These are phyloP conservation scores for Neoaliturus tenellus DNA, from an alignment of 2,888 invertebrate species.

Conservation along the genomic window DNA sequence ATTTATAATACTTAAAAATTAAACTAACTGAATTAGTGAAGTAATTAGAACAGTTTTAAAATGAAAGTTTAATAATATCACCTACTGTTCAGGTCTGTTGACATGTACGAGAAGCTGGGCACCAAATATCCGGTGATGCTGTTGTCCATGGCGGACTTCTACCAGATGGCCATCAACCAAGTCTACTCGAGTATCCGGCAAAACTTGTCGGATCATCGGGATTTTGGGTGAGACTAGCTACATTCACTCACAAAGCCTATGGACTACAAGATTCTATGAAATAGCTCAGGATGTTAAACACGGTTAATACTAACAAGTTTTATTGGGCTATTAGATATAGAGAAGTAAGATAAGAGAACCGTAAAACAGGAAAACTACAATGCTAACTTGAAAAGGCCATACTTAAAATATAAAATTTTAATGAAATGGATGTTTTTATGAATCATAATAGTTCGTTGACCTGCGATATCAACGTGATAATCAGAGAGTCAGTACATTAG, in stretches of 20 bases:
- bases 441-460: too few species aligned
- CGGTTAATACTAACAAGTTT: too few species aligned
- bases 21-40: too few species aligned
- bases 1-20: too few species aligned
- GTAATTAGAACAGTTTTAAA: too few species aligned
- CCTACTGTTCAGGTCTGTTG: not conserved
- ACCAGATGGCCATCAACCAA: conserved; percentile 11
- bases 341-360: not conserved
- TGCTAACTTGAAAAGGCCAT: not conserved
- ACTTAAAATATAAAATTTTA: not conserved
- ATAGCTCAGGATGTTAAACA: not conserved
- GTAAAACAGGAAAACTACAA: not conserved
- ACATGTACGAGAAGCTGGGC: conserved; percentile 1
- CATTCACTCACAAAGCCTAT: too few species aligned
- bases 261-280: too few species aligned
- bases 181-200: not conserved
- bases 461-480: too few species aligned
- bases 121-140: not conserved
- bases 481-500: too few species aligned
- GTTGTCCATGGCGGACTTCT: conserved; percentile 1
- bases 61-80: not conserved
- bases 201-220: not conserved
- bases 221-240: not conserved
- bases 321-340: too few species aligned
- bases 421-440: too few species aligned